These are phyloP conservation scores for Proctacanthus coquilletti DNA, from an alignment of 1,140 invertebrate genomes.

Conservation along the genomic window DNA sequence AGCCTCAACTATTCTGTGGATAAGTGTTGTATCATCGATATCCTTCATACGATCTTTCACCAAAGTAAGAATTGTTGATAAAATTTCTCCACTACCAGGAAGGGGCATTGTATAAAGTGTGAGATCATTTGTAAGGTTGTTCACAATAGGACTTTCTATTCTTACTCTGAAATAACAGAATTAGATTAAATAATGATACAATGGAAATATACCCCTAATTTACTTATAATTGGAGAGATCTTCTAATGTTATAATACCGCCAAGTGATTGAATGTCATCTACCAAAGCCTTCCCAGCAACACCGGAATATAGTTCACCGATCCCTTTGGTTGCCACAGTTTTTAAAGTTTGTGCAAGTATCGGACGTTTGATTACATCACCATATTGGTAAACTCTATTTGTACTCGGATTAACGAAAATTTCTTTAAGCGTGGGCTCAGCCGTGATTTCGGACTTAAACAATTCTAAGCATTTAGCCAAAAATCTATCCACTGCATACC, in stretches of 20 bases:
- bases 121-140: conserved; percentile 37
- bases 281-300: conserved; percentile 46
- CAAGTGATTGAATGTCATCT: conserved; percentile 47
- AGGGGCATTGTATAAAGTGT: conserved; percentile 58
- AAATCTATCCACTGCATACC: conserved; percentile 54
- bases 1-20: conserved; percentile 74
- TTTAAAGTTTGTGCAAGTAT: conserved; percentile 56
- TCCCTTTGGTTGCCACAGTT: conserved; percentile 48
- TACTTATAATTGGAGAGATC: conserved; percentile 51
- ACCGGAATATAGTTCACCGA: conserved; percentile 46
- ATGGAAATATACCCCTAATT: conserved; percentile 15
- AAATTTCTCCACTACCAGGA: conserved; percentile 64
- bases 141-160: conserved; percentile 42
- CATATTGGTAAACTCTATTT: conserved; percentile 41
- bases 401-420: conserved; percentile 50
- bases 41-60: conserved; percentile 53
- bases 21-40: conserved; percentile 34
- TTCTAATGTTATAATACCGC: conserved; percentile 60
- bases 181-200: conserved; percentile 9
- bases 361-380: conserved; percentile 51
- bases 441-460: conserved; percentile 38
- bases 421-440: conserved; percentile 44
- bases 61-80: conserved; percentile 76
- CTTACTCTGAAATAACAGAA: conserved; percentile 16
- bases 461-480: conserved; percentile 44